Conservation (phyloP, 2,888 invertebrate species). For the Papilio elwesi region DNA sequence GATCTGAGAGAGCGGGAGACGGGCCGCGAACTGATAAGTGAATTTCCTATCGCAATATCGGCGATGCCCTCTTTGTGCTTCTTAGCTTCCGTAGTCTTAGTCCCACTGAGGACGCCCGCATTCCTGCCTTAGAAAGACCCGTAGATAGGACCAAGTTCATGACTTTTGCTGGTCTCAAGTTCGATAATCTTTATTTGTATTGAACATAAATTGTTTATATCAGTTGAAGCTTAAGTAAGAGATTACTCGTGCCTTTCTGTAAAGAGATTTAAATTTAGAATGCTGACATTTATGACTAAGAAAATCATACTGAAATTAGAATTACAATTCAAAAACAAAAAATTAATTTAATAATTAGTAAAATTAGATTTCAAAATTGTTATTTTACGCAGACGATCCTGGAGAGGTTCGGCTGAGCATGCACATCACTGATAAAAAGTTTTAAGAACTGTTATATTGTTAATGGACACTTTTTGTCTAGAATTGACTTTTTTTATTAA, state of each 20-base stretch:
- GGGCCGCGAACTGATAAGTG: slow-evolving; percentile 58
- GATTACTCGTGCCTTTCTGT: too few relatives aligned
- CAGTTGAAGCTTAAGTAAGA: too few relatives aligned
- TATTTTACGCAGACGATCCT: too few relatives aligned
- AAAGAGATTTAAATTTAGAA: background rate
- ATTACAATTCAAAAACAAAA: too few relatives aligned
- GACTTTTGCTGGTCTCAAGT: slow-evolving; percentile 6
- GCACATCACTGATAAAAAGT: too few relatives aligned
- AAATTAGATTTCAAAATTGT: too few relatives aligned
- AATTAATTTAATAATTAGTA: too few relatives aligned
- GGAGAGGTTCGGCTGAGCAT: too few relatives aligned
- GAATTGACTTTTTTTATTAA: too few relatives aligned
- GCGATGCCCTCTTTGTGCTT: slow-evolving; percentile 41
- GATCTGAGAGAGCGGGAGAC: slow-evolving; percentile 48
- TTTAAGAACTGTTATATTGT: too few relatives aligned
- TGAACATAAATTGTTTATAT: background rate
- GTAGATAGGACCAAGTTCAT: slow-evolving; percentile 20
- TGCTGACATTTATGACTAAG: background rate
- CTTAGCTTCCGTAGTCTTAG: slow-evolving; percentile 36
- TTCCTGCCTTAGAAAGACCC: slow-evolving; percentile 26
- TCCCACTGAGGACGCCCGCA: slow-evolving; percentile 36
- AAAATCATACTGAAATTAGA: too few relatives aligned
- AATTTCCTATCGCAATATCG: slow-evolving; percentile 66
- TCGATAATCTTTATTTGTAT: background rate
- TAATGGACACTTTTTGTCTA: too few relatives aligned